Percentiles rank a stretch among this genome's conserved stretches.
Conservation (phyloP, 2,113 vertebrate species). For the Crotalus helleri region DNA sequence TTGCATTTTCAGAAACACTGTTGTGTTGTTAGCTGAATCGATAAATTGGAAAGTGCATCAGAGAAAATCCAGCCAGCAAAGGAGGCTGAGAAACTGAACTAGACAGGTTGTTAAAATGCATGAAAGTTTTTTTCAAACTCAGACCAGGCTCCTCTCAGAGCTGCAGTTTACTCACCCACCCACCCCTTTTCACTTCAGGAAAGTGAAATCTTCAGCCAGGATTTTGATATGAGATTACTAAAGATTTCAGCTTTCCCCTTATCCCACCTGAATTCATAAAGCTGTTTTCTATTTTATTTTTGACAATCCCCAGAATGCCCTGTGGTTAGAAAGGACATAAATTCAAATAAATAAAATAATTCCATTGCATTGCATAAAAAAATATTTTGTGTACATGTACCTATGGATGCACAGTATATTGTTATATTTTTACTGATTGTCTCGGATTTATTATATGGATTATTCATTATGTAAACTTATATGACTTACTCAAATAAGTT, state of each 20-base stretch:
- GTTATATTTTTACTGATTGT: not conserved
- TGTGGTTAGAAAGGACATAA: not conserved
- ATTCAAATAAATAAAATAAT: not conserved
- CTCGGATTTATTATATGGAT: not conserved
- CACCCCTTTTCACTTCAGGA: not conserved
- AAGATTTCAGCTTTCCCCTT: not conserved
- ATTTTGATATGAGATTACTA: not conserved
- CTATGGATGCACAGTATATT: not conserved
- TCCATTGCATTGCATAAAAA: not conserved
- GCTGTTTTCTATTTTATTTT: not conserved
- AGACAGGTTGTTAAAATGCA: not conserved
- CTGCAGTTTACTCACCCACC: not conserved
- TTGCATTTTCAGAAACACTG: not conserved
- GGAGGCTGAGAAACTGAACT: not conserved
- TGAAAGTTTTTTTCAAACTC: not conserved
- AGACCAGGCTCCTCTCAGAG: not conserved
- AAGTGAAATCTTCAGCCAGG: not conserved
- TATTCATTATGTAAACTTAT: not conserved
- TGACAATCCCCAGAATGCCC: not conserved
- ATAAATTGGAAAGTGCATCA: not conserved
- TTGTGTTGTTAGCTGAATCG: not conserved
- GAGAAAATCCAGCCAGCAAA: not conserved
- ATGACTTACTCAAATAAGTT: not conserved
- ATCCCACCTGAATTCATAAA: not conserved
- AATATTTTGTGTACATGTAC: not conserved